Conservation (phyloP, 92 coral and sea anemone species). For the Palythoa grandis region DNA sequence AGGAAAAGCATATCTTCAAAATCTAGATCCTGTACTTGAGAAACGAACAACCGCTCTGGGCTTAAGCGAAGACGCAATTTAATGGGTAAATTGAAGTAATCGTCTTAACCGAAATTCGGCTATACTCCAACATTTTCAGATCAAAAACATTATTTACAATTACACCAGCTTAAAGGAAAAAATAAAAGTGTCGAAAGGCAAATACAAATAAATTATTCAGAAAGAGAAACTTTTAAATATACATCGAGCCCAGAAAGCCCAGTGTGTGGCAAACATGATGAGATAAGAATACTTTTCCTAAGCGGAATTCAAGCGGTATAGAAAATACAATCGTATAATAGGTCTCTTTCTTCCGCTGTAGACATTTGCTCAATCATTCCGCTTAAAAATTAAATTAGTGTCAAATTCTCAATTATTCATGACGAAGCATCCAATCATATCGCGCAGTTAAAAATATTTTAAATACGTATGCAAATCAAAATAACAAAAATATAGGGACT, state of each 20-base stretch:
- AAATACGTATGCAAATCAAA: constrained; percentile 35
- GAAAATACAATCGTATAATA: not conserved
- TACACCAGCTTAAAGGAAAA: not conserved
- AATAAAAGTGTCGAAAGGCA: not conserved
- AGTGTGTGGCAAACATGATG: not conserved
- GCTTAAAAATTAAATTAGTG: constrained; percentile 1
- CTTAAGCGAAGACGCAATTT: not conserved
- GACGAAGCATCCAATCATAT: constrained; percentile 27
- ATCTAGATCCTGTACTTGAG: not conserved
- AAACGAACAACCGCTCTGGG: not conserved
- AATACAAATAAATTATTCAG: constrained; percentile 14
- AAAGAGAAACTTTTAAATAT: not conserved
- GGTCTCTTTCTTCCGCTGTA: not conserved
- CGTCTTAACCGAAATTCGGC: not conserved
- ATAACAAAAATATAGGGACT: not conserved
- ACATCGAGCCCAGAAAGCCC: not conserved
- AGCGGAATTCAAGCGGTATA: not conserved
- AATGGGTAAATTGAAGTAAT: not conserved
- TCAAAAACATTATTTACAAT: constrained; percentile 6
- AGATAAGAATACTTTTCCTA: not conserved
- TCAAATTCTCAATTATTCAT: constrained; percentile 21
- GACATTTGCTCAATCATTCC: constrained; percentile 27
- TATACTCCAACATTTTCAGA: not conserved
- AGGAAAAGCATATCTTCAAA: not conserved
- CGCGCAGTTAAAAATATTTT: not conserved